These are phyloP conservation scores for Phorcus lineatus DNA, from an alignment of 2,888 invertebrate species.

Conservation along the genomic window DNA sequence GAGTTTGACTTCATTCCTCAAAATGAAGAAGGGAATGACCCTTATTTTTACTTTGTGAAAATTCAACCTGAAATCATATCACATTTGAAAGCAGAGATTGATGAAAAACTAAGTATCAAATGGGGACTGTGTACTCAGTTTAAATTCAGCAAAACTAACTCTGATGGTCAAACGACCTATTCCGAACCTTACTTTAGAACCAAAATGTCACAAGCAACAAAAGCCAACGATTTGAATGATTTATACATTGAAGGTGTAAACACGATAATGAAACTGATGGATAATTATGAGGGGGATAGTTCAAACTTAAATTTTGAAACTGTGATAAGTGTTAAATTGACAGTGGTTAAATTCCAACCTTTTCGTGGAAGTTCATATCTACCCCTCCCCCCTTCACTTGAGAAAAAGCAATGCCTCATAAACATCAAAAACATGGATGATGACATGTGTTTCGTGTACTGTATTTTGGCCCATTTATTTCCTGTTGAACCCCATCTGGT, in stretches of 20 bases:
- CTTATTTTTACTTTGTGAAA: neutral
- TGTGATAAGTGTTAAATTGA: neutral
- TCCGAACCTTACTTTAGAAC: neutral
- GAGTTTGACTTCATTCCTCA: neutral
- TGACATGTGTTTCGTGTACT: neutral
- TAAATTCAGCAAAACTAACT: neutral
- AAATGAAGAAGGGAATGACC: neutral
- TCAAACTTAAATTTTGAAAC: neutral
- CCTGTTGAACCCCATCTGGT: neutral
- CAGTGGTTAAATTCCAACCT: neutral
- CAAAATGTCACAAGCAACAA: neutral
- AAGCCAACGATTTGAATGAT: neutral
- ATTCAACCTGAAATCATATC: neutral
- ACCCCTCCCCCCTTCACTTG: neutral
- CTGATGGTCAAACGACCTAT: neutral
- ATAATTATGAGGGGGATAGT: neutral
- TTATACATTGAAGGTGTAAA: neutral
- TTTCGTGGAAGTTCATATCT: neutral
- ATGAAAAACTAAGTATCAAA: neutral
- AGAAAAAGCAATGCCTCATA: neutral
- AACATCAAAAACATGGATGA: conserved; percentile 1
- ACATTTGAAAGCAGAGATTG: neutral
- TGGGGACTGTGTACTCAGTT: neutral
- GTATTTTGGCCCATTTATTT: neutral
- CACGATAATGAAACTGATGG: neutral